phyloP scores from a whole-genome alignment of 2,888 invertebrate species.

The Meiosimyza platycephala region DNA sequence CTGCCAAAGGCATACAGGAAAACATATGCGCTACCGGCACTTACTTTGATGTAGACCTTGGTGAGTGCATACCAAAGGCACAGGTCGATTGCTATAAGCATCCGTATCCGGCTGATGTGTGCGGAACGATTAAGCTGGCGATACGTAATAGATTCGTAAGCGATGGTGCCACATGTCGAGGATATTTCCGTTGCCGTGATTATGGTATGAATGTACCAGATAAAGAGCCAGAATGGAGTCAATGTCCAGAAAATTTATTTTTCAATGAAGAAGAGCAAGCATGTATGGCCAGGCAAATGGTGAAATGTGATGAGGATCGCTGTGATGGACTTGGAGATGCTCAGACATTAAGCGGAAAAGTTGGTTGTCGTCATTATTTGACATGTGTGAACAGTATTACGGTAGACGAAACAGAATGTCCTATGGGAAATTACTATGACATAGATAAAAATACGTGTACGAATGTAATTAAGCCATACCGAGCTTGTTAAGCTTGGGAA shows the following conservation, averaged over 20 bases:
- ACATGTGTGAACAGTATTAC: slow-evolving; percentile 50
- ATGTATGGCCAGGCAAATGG: slow-evolving; percentile 41
- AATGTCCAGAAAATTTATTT: slow-evolving; percentile 51
- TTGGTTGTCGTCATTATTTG: slow-evolving; percentile 56
- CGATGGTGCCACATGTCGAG: slow-evolving; percentile 57
- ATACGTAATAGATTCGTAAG: slow-evolving; percentile 51
- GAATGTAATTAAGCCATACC: slow-evolving; percentile 40
- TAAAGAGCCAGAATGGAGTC: slow-evolving; percentile 48
- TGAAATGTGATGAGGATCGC: slow-evolving; percentile 49
- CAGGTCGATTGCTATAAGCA: slow-evolving; percentile 50
- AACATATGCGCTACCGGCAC: slow-evolving; percentile 40
- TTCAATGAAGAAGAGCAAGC: slow-evolving; percentile 48
- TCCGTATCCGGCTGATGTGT: slow-evolving; percentile 53
- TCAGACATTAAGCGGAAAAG: slow-evolving; percentile 44
- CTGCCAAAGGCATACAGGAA: neutral
- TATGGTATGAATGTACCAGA: slow-evolving; percentile 55
- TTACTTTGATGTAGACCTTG: slow-evolving; percentile 49
- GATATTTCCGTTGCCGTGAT: slow-evolving; percentile 57
- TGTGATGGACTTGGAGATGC: slow-evolving; percentile 55
- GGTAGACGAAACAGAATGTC: slow-evolving; percentile 47
- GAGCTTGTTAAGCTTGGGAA: slow-evolving; percentile 43
- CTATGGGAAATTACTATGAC: slow-evolving; percentile 53
- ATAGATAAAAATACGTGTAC: slow-evolving; percentile 48
- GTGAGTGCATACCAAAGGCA: slow-evolving; percentile 47
- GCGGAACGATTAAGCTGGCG: slow-evolving; percentile 56